Evolutionary conservation across 2,797 vertebrate genomes (phyloP), one percentile per base, ranked within the genome.

Genomic region (Gambelia wislizenii): DNA sequence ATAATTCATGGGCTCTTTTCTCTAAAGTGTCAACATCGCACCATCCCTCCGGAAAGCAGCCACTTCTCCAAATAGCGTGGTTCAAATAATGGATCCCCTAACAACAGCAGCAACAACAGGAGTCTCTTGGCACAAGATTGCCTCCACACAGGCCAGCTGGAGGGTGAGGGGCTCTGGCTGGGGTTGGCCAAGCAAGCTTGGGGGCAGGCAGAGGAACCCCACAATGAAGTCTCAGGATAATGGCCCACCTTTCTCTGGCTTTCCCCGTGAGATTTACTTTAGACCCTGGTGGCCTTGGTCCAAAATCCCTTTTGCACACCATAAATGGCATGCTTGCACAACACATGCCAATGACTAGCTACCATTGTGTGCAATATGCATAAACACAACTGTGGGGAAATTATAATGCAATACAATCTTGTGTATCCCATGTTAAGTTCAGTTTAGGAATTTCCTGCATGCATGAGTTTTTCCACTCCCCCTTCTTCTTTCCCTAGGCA

Each of bases 1-100:
- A 99, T 99, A 98, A 99, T 99, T 98, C 98, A 99, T 98, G 98
- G 97, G 96, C 96, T 96, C 97, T 97, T 98, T 97, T 97, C 97
- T 97, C 98, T 98, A 97, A 97, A 97, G 97, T 97, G 96, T 96
- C 98, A 98, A 98, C 97, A 97, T 97, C 97, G 97, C 97, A 98
- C 97, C 96, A 97, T 97, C 97, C 97, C 96, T 98, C 97, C 97
- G 96, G 96, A 97, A 97, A 97, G 96, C 96, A 97, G 96, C 96
- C 97, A 97, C 97, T 98, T 97, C 97, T 97, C 95, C 93, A 92
- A 97, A 98, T 97, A 96, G 97, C 96, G 94, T 97, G 96, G 97
- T 97, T 97, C 97, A 97, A 97, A 97, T 98, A 98, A 98, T 98
- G 97, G 97, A 97, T 97, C 97, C 97, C 97, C 97, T 96, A 97